Conservation (phyloP, 2,888 invertebrate genomes). For the Oscheius sp. region DNA sequence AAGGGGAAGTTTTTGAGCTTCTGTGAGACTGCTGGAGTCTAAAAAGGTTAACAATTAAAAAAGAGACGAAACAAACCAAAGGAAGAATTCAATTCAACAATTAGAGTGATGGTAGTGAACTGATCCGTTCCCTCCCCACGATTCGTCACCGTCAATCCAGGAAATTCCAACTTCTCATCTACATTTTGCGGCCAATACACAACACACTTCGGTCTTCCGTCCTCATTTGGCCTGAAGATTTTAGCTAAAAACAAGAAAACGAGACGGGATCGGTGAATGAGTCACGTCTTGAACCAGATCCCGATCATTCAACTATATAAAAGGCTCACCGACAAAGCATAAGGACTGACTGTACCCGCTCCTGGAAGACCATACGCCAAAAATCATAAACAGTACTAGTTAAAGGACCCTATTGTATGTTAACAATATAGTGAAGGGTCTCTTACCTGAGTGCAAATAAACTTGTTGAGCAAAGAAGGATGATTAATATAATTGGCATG, state of each 20-base stretch:
- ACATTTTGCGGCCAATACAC: constrained; percentile 51
- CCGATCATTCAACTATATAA: too few relatives aligned
- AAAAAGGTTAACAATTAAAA: background rate
- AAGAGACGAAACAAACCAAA: constrained; percentile 6
- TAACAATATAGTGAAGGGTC: background rate
- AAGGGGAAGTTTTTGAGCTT: constrained; percentile 33
- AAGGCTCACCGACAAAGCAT: constrained; percentile 50
- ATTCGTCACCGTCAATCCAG: constrained; percentile 40
- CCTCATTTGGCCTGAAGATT: constrained; percentile 49
- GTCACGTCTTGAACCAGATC: constrained; percentile 14
- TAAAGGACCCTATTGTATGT: constrained; percentile 81
- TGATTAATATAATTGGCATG: constrained; percentile 51
- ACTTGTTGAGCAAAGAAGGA: constrained; percentile 39
- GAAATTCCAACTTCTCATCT: constrained; percentile 28
- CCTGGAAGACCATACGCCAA: constrained; percentile 99
- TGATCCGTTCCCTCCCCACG: constrained; percentile 42
- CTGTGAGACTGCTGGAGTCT: constrained; percentile 5
- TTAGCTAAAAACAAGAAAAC: background rate
- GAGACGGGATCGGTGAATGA: constrained; percentile 1
- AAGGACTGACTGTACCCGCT: constrained; percentile 71
- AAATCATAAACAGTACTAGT: constrained; percentile 89
- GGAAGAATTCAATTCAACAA: constrained; percentile 31
- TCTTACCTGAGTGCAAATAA: constrained; percentile 51
- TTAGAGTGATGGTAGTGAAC: constrained; percentile 32
- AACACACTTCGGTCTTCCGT: constrained; percentile 52